Evolutionary conservation across 1,140 invertebrate species (phyloP).

Genomic region (Drosophila repleta): DNA sequence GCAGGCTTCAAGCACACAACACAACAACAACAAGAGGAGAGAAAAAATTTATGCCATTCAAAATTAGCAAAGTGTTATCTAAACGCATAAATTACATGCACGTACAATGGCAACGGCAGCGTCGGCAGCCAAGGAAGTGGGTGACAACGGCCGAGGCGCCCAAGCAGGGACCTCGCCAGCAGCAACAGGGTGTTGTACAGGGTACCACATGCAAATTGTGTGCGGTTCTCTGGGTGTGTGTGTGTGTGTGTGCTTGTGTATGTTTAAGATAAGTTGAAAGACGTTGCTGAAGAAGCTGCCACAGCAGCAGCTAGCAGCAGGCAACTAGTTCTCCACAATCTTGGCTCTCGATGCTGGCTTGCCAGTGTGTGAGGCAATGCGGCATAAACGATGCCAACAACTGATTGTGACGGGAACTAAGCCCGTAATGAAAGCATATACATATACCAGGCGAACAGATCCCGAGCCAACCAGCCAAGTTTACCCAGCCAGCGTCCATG

Average conservation of each 20-base stretch:
- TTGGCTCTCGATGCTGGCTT: constrained; percentile 19
- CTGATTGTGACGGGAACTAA: constrained; percentile 83
- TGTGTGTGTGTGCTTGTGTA: constrained; percentile 22
- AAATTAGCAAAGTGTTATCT: constrained; percentile 83
- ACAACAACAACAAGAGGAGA: background rate
- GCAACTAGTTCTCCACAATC: constrained; percentile 56
- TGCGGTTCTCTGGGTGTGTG: constrained; percentile 28
- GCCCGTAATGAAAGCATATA: constrained; percentile 81
- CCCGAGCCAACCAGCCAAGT: constrained; percentile 27
- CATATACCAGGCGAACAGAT: constrained; percentile 42
- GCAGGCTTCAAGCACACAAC: constrained; percentile 25
- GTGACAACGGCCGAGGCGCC: constrained; percentile 33
- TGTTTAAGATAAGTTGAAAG: constrained; percentile 73
- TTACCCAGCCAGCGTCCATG: constrained; percentile 26
- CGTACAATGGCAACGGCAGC: constrained; percentile 51
- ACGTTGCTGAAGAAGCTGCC: constrained; percentile 80
- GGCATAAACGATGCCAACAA: constrained; percentile 83
- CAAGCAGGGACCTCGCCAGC: constrained; percentile 21
- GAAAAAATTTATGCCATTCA: constrained; percentile 81
- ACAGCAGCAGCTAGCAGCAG: constrained; percentile 51
- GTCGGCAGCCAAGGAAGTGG: constrained; percentile 31
- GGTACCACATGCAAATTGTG: constrained; percentile 69
- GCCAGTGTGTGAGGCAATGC: constrained; percentile 64
- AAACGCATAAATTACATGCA: constrained; percentile 83
- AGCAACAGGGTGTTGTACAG: constrained; percentile 33